A percentile compares a stretch with the other conserved stretches of the same genome.
phyloP scores from a whole-genome alignment of 2,888 invertebrate species.

The Lochmaea crataegi region DNA sequence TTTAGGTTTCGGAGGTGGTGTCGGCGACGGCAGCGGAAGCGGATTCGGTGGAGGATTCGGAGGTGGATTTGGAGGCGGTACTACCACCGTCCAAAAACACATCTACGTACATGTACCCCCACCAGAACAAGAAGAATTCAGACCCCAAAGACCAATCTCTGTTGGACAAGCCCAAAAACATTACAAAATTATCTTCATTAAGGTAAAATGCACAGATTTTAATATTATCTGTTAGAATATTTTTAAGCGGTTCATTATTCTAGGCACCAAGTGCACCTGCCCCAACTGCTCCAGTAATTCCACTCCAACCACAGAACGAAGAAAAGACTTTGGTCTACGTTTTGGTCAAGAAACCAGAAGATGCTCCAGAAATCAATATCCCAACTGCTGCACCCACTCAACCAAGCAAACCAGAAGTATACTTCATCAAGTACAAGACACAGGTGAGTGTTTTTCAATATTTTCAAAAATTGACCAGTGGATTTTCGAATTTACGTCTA shows the following conservation, averaged over 20 bases:
- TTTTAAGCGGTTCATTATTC: background rate
- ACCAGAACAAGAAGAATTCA: conserved; percentile 83
- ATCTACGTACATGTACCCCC: conserved; percentile 92
- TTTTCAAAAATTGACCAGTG: background rate
- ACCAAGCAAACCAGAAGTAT: conserved; percentile 90
- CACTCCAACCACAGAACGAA: conserved; percentile 85
- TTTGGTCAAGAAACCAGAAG: conserved; percentile 90
- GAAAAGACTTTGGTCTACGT: conserved; percentile 92
- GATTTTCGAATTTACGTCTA: background rate
- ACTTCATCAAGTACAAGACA: conserved; percentile 90
- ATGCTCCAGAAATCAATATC: conserved; percentile 84
- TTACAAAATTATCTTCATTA: conserved; percentile 94
- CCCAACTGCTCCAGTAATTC: conserved; percentile 84
- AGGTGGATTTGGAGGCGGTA: conserved; percentile 66
- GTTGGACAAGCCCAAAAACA: conserved; percentile 85
- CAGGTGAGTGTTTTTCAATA: conserved; percentile 67
- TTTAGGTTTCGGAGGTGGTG: conserved; percentile 58
- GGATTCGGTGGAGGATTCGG: conserved; percentile 64
- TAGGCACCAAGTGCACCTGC: conserved; percentile 82
- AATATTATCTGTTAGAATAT: background rate
- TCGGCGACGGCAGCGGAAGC: conserved; percentile 50
- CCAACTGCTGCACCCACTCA: conserved; percentile 84
- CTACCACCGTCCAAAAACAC: conserved; percentile 83
- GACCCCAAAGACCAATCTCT: conserved; percentile 74
- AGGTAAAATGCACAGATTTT: conserved; percentile 62